Conservation (phyloP, 2,113 vertebrate genomes). For the Buteo buteo region DNA sequence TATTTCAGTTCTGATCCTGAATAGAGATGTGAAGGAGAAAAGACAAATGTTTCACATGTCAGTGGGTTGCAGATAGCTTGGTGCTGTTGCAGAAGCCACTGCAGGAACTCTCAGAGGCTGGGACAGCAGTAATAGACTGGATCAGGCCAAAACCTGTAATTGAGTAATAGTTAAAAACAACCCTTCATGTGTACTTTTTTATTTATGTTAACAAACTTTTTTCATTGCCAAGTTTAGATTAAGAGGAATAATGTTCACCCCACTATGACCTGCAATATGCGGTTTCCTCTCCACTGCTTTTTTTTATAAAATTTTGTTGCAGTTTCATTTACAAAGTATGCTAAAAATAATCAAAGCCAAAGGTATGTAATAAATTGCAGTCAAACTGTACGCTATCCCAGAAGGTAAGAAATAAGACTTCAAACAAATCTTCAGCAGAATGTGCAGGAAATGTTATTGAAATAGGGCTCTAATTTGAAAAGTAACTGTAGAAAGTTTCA, state of each 20-base stretch:
- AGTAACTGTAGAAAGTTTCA: neutral
- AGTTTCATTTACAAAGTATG: neutral
- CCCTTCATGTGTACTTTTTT: neutral
- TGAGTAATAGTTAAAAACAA: neutral
- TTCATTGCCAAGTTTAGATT: neutral
- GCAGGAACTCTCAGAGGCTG: neutral
- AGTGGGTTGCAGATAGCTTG: neutral
- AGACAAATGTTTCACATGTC: neutral
- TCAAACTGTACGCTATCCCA: neutral
- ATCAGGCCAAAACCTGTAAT: neutral
- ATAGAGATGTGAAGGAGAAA: neutral
- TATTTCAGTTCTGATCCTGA: neutral
- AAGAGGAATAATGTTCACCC: neutral
- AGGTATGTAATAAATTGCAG: neutral
- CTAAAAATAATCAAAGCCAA: neutral
- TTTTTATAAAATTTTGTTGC: neutral
- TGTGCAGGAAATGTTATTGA: neutral
- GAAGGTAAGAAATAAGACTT: neutral
- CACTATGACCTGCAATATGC: neutral
- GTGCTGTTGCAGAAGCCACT: constrained; percentile 1
- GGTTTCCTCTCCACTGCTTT: neutral
- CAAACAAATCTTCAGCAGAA: neutral
- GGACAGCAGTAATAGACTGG: neutral
- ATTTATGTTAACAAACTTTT: neutral
- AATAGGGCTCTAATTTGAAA: neutral